Base-by-base conservation (phyloP, 2,113 vertebrate genomes). In the Pterophyllum scalare region DNA sequence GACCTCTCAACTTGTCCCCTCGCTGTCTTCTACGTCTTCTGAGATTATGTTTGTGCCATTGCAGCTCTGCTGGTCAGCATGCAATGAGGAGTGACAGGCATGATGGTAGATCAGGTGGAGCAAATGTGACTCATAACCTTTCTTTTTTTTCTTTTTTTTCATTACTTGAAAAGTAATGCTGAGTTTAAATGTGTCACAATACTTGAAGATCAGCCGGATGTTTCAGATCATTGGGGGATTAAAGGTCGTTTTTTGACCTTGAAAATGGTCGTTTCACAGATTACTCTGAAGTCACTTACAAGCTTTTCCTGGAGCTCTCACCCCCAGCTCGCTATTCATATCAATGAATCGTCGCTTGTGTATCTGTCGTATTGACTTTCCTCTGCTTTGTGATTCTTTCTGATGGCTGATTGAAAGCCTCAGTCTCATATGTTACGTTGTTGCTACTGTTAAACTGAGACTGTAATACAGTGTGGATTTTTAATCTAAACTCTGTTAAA, bases 61-160 rank as follows among this genome's bases (percentile, higher is more conserved):
- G 74, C 80, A 83, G 72, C 62, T 65, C 62, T 65, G 26, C 59
- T 61, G 72, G 81, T 67, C 75, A 62, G 74, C 31, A 19, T 19
- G 10, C 76, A 75, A 54, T 11, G 40, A 70, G 46, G 52, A 81
- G 60, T 52, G 70, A 86, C 49, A 22, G 64, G 59, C 14, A 67
- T 13, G 79, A 26, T 40, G 43, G 75, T 17, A 62, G 46, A 57
- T 17, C 31, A 57, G n/a, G 7, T 54, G 28, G 58, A 38, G 17
- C 24, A 33, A 70, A 56, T 60, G 61, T 38, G 52, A 83, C 0
- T 3, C 54, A 31, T 19, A 62, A 46, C 24, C 33, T 56, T n/a
- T n/a, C n/a, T n/a, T n/a, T n/a, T 52, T 57, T 28, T 79, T 31
- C 5, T 3, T 17, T 56, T 26, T 52, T 31, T 58, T 35, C 0